Evolutionary conservation across 92 coral and sea anemone genomes (phyloP), one percentile per base, ranked within the genome.

Genomic region (Bergia puertoricense): DNA sequence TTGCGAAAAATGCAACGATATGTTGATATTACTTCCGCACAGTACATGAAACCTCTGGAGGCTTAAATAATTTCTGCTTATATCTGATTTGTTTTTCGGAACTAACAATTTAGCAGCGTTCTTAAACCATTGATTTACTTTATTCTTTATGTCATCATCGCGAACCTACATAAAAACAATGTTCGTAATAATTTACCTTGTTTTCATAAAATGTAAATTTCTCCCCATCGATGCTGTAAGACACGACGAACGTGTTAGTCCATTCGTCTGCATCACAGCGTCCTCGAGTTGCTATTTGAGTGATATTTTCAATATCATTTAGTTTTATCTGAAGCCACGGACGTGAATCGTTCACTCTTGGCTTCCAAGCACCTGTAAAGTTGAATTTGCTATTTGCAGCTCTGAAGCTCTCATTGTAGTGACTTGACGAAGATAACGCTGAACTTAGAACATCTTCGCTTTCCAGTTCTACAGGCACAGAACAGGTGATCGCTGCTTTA

Each of bases 251-350:
- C 4, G 85, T 81, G 13, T 38, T 57, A 22, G 40, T 54, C 85
- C 85, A 81, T 11, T 81, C 74, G 2, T 81, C 50, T 1, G 74
- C 73, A 3, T 81, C 85, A 23, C 40, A 7, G 11, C 23, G 56
- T 62, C 85, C 85, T 41, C 56, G 74, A 20, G 51, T 81, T 41
- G 48, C 85, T 41, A 81, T 30, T 13, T 81, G 85, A 43, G 73
- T 62, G 50, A 81, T 40, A 18, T 40, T 40, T 62, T 62, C 85
- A 81, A 40, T 23, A n/a, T 46, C 8, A 4, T 56, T 57, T 0
- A 81, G 38, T 20, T 81, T 62, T 20, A 81, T 66, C 50, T 81
- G 72, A 22, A 81, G 42, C 85, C 85, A 81, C 0, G 85, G 85
- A 81, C 14, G 7, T 14, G 38, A 37, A 38, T 81, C 85, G 39